These are phyloP conservation scores for Ahaetulla prasina DNA, from an alignment of 2,113 vertebrate species.

Conservation along the genomic window DNA sequence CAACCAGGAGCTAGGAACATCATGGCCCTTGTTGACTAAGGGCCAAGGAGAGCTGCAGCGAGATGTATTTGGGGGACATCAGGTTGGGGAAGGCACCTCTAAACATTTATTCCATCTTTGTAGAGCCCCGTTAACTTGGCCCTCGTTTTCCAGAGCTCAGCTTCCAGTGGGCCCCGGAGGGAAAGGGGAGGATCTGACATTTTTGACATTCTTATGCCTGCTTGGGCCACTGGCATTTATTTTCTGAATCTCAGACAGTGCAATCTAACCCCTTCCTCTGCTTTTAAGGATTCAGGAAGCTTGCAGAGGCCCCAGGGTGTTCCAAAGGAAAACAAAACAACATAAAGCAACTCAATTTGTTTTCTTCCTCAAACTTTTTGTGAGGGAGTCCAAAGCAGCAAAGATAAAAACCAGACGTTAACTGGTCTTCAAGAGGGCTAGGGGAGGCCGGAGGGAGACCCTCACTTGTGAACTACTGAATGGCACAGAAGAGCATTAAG, in stretches of 20 bases:
- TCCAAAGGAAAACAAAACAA: constrained; percentile 53
- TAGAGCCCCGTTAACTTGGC: background rate
- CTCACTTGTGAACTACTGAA: background rate
- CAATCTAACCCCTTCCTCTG: constrained; percentile 53
- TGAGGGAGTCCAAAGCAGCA: constrained; percentile 62
- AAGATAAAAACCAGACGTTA: constrained; percentile 45
- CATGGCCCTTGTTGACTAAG: background rate
- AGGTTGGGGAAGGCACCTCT: background rate
- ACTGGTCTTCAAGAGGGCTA: constrained; percentile 47
- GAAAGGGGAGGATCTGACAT: constrained; percentile 41
- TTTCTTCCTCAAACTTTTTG: constrained; percentile 65
- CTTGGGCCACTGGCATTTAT: constrained; percentile 47
- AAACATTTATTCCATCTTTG: background rate
- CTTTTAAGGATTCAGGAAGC: constrained; percentile 34
- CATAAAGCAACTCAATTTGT: constrained; percentile 34
- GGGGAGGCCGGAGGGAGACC: constrained; percentile 55
- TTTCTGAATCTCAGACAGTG: constrained; percentile 59
- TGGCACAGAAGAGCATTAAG: too few relatives aligned
- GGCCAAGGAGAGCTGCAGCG: background rate
- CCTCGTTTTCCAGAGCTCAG: background rate
- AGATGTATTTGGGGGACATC: too few relatives aligned
- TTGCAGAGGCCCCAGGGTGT: constrained; percentile 57
- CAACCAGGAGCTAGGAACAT: background rate
- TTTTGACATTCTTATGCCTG: constrained; percentile 55
- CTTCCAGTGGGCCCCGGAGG: constrained; percentile 7